Evolutionary conservation across 2,113 vertebrate genomes (phyloP), one percentile per base, ranked within the genome.

Genomic region (Mormoops blainvillei): DNA sequence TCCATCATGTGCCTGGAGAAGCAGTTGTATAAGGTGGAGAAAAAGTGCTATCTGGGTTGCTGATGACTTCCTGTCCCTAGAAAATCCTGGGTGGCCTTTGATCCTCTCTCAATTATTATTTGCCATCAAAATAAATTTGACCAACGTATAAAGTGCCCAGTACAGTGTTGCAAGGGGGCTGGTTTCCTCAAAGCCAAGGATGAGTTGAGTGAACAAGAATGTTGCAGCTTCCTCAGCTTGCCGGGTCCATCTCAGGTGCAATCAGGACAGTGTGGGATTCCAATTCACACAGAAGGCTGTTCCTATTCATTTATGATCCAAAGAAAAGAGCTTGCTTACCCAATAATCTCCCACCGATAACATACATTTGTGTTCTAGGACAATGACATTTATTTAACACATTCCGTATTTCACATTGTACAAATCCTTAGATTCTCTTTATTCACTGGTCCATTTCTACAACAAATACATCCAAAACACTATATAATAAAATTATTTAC

Each of bases 401-500:
- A 94, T 96, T 98, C 98, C 94, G 93, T 98, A 98, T 98, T 98
- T 98, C 98, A 98, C 98, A 98, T 98, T 98, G 95, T 98, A 98
- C 98, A 99, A 99, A 99, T 93, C 97, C 97, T 98, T 98, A 97
- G 94, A 98, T 98, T 98, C 92, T 98, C 76, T 98, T 97, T 94
- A 96, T 98, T 98, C 98, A 98, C 98, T 99, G 98, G 98, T 99
- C 98, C 98, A 97, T 99, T 98, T 99, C 99, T 99, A 99, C 98
- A 99, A 98, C 98, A 99, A 98, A 99, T 99, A 99, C 98, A 98
- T 98, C 98, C 97, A 96, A 96, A 98, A 98, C 98, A 98, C 98
- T 98, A 98, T 98, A 98, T 98, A 98, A 98, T 98, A 99, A 98
- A 98, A 99, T 96, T 99, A 99, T 99, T 98, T 99, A 99, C 99